phyloP scores from a whole-genome alignment of 2,797 vertebrate genomes.

The Meda fulgida region DNA sequence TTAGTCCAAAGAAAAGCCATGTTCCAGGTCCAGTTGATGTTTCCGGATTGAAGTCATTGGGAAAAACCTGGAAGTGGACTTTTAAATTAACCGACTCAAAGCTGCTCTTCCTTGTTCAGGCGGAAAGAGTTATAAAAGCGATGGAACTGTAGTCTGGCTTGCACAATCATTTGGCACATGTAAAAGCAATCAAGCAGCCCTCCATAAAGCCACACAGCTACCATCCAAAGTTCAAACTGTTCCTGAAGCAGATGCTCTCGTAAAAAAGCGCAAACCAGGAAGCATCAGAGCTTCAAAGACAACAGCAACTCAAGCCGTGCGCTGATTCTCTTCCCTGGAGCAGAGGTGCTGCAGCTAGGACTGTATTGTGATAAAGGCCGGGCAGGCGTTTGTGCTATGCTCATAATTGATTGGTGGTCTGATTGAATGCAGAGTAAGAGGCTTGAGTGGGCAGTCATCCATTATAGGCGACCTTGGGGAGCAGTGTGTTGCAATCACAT shows the following conservation, averaged over 20 bases:
- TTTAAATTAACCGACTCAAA: constrained; percentile 6
- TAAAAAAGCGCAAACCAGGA: constrained; percentile 24
- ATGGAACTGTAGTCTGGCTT: constrained; percentile 14
- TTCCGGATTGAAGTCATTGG: background rate
- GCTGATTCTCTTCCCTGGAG: constrained; percentile 21
- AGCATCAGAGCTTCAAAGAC: constrained; percentile 18
- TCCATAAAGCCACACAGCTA: constrained; percentile 28
- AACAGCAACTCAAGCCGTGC: constrained; percentile 20
- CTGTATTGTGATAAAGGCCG: constrained; percentile 34
- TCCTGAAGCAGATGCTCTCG: constrained; percentile 26
- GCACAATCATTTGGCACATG: constrained; percentile 5
- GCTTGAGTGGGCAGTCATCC: constrained; percentile 45
- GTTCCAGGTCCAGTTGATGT: background rate
- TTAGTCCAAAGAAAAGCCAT: background rate
- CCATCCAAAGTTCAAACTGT: constrained; percentile 31
- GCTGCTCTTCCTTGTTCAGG: background rate
- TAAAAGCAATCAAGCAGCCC: constrained; percentile 29
- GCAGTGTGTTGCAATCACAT: constrained; percentile 40
- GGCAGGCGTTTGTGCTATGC: constrained; percentile 36
- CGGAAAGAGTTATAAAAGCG: constrained; percentile 1
- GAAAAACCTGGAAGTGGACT: background rate
- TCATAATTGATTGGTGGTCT: constrained; percentile 50
- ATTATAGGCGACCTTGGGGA: constrained; percentile 59
- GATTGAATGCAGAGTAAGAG: constrained; percentile 52
- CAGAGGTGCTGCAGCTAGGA: background rate